phyloP scores from a whole-genome alignment of 2,113 vertebrate genomes.

The Ardeotis arabs region DNA sequence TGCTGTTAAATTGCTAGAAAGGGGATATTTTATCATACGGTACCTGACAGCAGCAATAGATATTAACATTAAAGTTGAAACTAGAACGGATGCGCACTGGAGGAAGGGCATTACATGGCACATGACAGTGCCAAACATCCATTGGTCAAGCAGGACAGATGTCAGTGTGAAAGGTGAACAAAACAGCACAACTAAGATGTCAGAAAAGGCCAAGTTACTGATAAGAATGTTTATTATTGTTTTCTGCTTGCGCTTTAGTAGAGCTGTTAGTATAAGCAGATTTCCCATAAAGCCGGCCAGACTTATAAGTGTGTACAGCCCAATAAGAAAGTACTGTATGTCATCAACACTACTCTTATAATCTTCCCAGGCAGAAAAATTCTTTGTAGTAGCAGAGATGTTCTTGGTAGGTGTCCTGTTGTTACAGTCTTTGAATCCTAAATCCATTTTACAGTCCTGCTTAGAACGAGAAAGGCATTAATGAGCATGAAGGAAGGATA shows the following conservation, averaged over 20 bases:
- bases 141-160: slow-evolving; percentile 80
- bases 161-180: slow-evolving; percentile 84
- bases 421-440: slow-evolving; percentile 59
- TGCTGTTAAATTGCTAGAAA: slow-evolving; percentile 78
- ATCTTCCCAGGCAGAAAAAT: slow-evolving; percentile 82
- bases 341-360: slow-evolving; percentile 82
- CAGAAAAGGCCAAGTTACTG: slow-evolving; percentile 84
- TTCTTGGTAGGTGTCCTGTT: slow-evolving; percentile 73
- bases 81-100: slow-evolving; percentile 81
- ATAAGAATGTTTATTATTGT: slow-evolving; percentile 84
- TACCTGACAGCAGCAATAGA: slow-evolving; percentile 84
- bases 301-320: slow-evolving; percentile 83
- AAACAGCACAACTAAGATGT: slow-evolving; percentile 84
- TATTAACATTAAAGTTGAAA: slow-evolving; percentile 84
- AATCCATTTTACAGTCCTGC: slow-evolving; percentile 79
- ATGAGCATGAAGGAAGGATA: slow-evolving; percentile 33
- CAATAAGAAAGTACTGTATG: slow-evolving; percentile 84
- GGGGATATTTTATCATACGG: slow-evolving; percentile 82
- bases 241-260: slow-evolving; percentile 79
- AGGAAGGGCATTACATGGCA: slow-evolving; percentile 84
- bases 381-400: slow-evolving; percentile 54
- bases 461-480: slow-evolving; percentile 52
- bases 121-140: slow-evolving; percentile 84
- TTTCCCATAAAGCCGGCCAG: slow-evolving; percentile 83
- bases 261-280: slow-evolving; percentile 77